These are phyloP conservation scores for Oxyruncus cristatus DNA, from an alignment of 2,113 vertebrate species.

Conservation along the genomic window DNA sequence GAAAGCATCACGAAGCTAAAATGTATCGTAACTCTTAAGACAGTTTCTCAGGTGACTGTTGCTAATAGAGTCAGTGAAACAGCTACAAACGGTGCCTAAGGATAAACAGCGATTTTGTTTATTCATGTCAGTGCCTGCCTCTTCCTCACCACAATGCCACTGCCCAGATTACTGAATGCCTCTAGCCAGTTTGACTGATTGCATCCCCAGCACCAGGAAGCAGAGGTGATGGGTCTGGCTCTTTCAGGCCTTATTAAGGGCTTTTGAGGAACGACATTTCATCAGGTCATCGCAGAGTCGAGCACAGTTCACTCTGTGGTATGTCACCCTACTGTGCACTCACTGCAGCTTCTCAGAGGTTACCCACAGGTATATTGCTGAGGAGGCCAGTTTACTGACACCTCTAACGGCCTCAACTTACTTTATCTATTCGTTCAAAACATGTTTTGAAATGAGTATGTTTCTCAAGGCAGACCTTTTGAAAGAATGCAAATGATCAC, in stretches of 20 bases:
- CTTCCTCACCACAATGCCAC: neutral
- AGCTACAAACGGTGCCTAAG: neutral
- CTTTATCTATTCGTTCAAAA: neutral
- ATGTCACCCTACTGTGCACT: neutral
- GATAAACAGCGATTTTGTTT: neutral
- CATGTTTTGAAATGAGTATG: neutral
- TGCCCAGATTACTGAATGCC: neutral
- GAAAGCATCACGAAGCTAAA: neutral
- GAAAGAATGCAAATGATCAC: neutral
- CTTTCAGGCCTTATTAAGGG: neutral
- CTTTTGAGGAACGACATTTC: neutral
- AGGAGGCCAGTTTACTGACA: neutral
- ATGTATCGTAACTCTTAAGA: neutral
- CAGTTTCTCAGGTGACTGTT: neutral
- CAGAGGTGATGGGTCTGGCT: neutral
- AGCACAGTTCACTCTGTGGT: neutral
- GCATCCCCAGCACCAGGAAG: neutral
- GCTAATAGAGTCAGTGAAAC: neutral
- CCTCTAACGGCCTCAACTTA: neutral
- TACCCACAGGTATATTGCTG: neutral
- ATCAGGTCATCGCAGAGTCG: fast-evolving
- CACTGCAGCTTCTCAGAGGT: neutral
- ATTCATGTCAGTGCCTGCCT: neutral
- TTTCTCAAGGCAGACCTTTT: neutral
- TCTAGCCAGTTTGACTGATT: neutral